Evolutionary conservation across 1,140 invertebrate genomes (phyloP), one percentile per base, ranked within the genome.

Genomic region (Tetragnatha versicolor): DNA sequence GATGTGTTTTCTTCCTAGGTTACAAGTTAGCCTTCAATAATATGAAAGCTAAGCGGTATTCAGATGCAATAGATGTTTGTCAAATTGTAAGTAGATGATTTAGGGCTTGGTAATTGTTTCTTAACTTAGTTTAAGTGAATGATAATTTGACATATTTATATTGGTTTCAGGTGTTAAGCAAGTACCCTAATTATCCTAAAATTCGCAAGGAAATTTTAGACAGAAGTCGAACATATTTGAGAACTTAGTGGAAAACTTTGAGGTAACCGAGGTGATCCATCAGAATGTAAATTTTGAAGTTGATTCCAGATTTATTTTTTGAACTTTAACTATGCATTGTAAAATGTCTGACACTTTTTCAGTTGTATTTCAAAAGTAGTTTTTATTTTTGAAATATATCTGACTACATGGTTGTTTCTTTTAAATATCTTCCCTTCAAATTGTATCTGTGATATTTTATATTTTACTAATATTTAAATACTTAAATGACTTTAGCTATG

Each of bases 201-300:
- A 93, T 98, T 6, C 91, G 90, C 78, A 97, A 97, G 85, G 96
- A 98, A 79, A 94, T 99, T 82, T 87, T 98, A 33, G 96, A 98
- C 79, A 98, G 98, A 86, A 94, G 94, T n/a, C 90, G 95, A 80
- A 89, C 89, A 82, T 93, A 93, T 88, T 88, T 96, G 80, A 88
- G 94, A 82, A 90, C 91, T 2, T 94, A 82, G 85, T 53, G 12
- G 25, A n/a, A n/a, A n/a, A n/a, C n/a, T n/a, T n/a, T n/a, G n/a
- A n/a, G n/a, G n/a, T n/a, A n/a, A n/a, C n/a, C n/a, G n/a, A n/a
- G n/a, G n/a, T n/a, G n/a, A n/a, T n/a, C n/a, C n/a, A n/a, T n/a
- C n/a, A n/a, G n/a, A n/a, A n/a, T n/a, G n/a, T n/a, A n/a, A n/a
- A n/a, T n/a, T n/a, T n/a, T n/a, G n/a, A n/a, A n/a, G n/a, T n/a